A percentile compares a stretch with the other conserved stretches of the same genome.
Conservation (phyloP, 2,888 invertebrate species). For the Melieria omissa region DNA sequence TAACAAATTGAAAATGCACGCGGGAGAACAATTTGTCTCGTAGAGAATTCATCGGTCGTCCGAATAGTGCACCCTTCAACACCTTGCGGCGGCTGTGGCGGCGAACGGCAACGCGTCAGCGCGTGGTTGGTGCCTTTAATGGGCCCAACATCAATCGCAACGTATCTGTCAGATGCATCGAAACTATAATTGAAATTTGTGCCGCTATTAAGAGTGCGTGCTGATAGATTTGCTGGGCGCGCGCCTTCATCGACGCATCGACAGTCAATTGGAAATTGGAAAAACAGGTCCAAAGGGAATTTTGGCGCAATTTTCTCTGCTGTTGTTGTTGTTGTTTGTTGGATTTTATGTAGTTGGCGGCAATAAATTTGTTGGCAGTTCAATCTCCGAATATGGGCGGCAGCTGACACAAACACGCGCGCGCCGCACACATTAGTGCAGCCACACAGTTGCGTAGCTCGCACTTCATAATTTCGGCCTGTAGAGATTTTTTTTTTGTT, state of each 20-base stretch:
- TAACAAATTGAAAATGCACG: no score
- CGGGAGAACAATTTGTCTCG: slow-evolving; percentile 27
- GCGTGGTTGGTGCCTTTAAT: slow-evolving; percentile 8
- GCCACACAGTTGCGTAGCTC: no score
- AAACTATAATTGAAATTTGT: slow-evolving; percentile 34
- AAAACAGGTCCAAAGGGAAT: background rate
- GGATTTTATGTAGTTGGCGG: background rate
- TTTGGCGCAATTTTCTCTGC: background rate
- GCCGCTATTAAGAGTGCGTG: slow-evolving; percentile 29
- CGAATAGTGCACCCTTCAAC: slow-evolving; percentile 7
- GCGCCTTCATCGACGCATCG: background rate
- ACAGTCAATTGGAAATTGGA: background rate
- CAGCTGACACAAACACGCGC: background rate
- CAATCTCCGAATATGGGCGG: background rate
- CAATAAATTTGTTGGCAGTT: background rate
- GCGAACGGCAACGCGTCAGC: background rate
- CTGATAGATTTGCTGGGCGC: slow-evolving; percentile 25
- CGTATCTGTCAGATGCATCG: slow-evolving; percentile 31
- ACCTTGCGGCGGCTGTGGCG: slow-evolving; percentile 24
- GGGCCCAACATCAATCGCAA: slow-evolving; percentile 28
- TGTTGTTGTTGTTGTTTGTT: background rate
- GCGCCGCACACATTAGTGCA: background rate
- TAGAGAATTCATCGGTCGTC: slow-evolving; percentile 10
- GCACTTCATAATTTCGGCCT: no score
- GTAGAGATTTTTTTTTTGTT: no score